These are phyloP conservation scores for Botia kubotai DNA, from an alignment of 2,797 vertebrate genomes.

Conservation along the genomic window DNA sequence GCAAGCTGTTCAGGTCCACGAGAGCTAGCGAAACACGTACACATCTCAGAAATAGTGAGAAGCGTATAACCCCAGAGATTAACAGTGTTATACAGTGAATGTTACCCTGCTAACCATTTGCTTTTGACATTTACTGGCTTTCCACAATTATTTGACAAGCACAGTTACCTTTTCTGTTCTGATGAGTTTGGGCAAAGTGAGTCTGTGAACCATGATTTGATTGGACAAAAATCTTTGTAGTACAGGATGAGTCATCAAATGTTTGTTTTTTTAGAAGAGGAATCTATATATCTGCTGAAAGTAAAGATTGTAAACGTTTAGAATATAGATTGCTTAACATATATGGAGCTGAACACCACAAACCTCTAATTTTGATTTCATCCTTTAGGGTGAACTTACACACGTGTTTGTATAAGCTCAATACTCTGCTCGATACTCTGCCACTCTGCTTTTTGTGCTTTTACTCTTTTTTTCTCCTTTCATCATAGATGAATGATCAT, in stretches of 20 bases:
- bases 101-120: too few species aligned
- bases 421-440: slow-evolving; percentile 10
- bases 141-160: too few species aligned
- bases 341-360: background rate
- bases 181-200: too few species aligned
- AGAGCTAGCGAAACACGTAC: background rate
- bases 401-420: slow-evolving; percentile 16
- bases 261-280: background rate
- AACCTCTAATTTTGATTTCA: background rate
- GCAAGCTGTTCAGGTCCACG: slow-evolving; percentile 2
- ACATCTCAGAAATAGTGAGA: background rate
- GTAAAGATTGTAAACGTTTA: background rate
- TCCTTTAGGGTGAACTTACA: background rate
- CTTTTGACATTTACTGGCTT: too few species aligned
- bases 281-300: too few species aligned
- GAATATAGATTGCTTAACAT: background rate
- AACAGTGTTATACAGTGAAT: too few species aligned
- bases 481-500: slow-evolving; percentile 9
- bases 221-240: background rate
- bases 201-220: background rate
- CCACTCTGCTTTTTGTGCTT: slow-evolving; percentile 1
- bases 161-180: too few species aligned
- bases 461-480: slow-evolving; percentile 11
- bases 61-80: background rate
- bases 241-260: too few species aligned